Evolutionary conservation across 2,888 invertebrate genomes (phyloP), one percentile per base, ranked within the genome.

Genomic region (Spisula subtruncata): DNA sequence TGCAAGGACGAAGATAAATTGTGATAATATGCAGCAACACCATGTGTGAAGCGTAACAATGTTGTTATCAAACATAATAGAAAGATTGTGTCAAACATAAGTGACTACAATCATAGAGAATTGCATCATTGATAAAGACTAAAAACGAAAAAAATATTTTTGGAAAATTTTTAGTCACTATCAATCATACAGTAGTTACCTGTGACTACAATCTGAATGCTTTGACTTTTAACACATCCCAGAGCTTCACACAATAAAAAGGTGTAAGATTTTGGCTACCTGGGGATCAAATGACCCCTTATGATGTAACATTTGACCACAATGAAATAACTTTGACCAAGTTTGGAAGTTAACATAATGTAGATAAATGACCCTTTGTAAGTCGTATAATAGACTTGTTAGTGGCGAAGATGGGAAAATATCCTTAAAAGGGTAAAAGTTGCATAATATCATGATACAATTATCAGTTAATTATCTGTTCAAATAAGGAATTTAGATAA

Each of bases 401-500:
- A 66, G 25, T n/a, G 20, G 20, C 25, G n/a, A 0, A 66, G 60
- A 25, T n/a, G 60, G 60, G 60, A 66, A n/a, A 51, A 12, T 25
- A 4, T 66, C 25, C 25, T 66, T 6, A 25, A 60, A n/a, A n/a
- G 25, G 6, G 60, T 25, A n/a, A 25, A 5, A 4, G 25, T 66
- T 66, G 25, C 12, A 25, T 66, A 20, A 66, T 66, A 66, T 25
- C 8, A 25, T 66, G 12, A 66, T 66, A 66, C 6, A 4, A 66
- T 25, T n/a, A n/a, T 66, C 10, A 66, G 10, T 25, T 25, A 66
- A 6, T n/a, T 20, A 4, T n/a, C 18, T n/a, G 56, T 66, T 25
- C 12, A 25, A 66, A 66, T 66, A 66, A 66, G 60, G 25, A 66
- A 12, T 66, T 25, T n/a, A 66, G 60, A 66, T 66, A 66, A 66